Conservation (phyloP, 2,797 vertebrate genomes). For the Pipistrellus kuhlii region DNA sequence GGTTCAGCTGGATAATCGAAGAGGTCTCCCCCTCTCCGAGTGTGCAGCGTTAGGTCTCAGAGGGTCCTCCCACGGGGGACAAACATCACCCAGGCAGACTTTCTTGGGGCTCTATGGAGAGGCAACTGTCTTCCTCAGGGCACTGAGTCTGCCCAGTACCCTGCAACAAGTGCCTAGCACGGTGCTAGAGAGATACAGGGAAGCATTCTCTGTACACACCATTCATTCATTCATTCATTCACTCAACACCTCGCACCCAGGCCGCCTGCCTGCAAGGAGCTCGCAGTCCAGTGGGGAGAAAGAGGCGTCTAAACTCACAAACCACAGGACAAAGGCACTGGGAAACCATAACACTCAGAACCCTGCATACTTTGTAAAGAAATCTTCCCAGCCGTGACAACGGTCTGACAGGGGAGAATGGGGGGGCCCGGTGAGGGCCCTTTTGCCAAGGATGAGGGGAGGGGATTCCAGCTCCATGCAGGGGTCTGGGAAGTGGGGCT, state of each 20-base stretch:
- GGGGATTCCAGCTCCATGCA: background rate
- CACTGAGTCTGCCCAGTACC: background rate
- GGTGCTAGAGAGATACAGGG: fast-evolving
- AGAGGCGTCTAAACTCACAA: background rate
- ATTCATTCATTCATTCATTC: background rate
- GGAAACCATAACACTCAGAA: background rate
- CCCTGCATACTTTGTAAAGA: background rate
- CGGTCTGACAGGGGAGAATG: background rate
- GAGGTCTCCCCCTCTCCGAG: background rate
- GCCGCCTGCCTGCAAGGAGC: background rate
- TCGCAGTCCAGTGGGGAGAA: background rate
- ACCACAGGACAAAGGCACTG: background rate
- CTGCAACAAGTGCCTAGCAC: background rate
- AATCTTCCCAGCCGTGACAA: background rate
- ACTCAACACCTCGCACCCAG: background rate
- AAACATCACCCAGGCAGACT: background rate
- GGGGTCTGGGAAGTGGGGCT: background rate
- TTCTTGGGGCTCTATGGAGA: background rate
- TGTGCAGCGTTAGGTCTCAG: background rate
- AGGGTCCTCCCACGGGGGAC: background rate
- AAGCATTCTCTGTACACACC: background rate
- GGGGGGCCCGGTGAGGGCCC: background rate
- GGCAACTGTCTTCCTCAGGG: background rate
- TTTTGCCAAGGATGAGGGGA: background rate
- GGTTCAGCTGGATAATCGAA: background rate